Percentiles rank a stretch among this genome's conserved stretches.
These are phyloP conservation scores for Amazona guildingii DNA, from an alignment of 2,113 vertebrate genomes.

Conservation along the genomic window DNA sequence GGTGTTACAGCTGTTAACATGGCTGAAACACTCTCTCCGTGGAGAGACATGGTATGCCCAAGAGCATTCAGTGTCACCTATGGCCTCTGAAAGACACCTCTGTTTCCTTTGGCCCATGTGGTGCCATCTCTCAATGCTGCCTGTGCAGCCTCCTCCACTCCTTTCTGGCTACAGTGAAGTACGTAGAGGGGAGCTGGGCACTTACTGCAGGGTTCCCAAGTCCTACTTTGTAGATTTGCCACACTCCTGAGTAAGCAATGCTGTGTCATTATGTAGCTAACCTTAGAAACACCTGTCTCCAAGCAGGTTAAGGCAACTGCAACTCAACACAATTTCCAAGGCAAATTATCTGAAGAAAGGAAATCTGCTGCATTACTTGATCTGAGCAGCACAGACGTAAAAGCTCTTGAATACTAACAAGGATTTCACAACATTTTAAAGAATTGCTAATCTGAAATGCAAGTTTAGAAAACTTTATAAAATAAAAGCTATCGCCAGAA, in stretches of 20 bases:
- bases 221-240: background rate
- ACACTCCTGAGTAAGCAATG: background rate
- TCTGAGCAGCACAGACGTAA: background rate
- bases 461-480: background rate
- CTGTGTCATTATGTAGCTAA: background rate
- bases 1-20: background rate
- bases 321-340: slow-evolving; percentile 27
- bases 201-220: background rate
- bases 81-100: background rate
- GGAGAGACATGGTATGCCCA: accelerated
- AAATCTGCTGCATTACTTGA: slow-evolving; percentile 28
- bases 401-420: slow-evolving; percentile 40
- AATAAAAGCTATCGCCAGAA: background rate
- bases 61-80: background rate
- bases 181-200: background rate
- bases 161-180: background rate
- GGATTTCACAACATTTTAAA: slow-evolving; percentile 24
- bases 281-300: background rate
- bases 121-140: no score
- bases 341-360: slow-evolving; percentile 31
- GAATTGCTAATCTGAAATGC: background rate
- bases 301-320: background rate
- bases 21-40: background rate
- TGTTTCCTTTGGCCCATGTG: background rate
- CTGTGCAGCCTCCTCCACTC: background rate